Evolutionary conservation across 2,888 invertebrate genomes (phyloP).

Genomic region (Idaea biselata): DNA sequence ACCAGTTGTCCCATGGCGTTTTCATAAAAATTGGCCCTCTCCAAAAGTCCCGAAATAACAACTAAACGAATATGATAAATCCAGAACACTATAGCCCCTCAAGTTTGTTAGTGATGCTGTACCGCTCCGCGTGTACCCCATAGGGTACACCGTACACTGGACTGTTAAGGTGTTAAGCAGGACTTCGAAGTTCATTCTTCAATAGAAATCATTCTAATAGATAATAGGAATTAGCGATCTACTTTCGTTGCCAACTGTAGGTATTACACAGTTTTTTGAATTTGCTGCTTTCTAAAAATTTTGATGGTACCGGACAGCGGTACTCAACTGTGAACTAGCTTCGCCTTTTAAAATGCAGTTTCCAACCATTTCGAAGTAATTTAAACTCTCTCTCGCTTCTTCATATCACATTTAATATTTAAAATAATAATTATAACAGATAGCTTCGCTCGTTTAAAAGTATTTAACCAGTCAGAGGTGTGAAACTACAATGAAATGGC

Average conservation of each 20-base stretch:
- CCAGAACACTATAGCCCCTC: too few species aligned
- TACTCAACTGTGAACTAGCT: background rate
- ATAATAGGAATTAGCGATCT: too few species aligned
- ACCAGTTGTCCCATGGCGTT: too few species aligned
- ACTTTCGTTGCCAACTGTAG: background rate
- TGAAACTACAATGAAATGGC: conserved; percentile 38
- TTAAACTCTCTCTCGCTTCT: background rate
- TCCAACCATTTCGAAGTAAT: background rate
- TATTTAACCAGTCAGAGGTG: background rate
- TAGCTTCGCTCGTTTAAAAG: conserved; percentile 11
- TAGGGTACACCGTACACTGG: too few species aligned
- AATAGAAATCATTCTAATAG: too few species aligned
- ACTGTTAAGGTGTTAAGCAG: too few species aligned
- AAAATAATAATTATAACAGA: background rate
- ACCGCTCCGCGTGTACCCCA: too few species aligned
- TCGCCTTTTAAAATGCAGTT: background rate
- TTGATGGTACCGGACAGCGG: background rate
- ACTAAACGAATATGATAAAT: too few species aligned
- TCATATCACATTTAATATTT: background rate
- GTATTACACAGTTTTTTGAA: background rate
- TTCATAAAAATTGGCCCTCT: too few species aligned
- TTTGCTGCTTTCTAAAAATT: background rate
- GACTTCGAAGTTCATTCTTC: too few species aligned
- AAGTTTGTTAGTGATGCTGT: too few species aligned
- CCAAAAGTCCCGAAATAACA: too few species aligned